These are phyloP conservation scores for Platyrinchus mystaceus DNA, from an alignment of 2,797 vertebrate genomes.

Conservation along the genomic window DNA sequence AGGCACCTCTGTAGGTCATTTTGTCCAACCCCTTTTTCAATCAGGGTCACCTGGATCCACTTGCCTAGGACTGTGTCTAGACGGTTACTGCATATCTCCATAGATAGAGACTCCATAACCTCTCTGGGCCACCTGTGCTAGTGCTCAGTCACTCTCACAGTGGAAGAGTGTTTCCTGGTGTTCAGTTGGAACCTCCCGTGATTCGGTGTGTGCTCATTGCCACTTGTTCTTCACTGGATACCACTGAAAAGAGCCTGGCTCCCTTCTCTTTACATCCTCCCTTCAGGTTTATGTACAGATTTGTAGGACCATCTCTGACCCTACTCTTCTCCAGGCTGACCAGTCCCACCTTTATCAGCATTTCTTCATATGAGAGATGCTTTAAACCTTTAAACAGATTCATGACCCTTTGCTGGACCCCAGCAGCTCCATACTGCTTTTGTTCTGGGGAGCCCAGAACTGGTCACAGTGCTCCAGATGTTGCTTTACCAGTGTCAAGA, in stretches of 20 bases:
- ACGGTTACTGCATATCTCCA: background rate
- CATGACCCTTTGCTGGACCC: background rate
- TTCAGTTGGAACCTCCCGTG: background rate
- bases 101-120: background rate
- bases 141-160: background rate
- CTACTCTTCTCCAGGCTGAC: background rate
- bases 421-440: background rate
- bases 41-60: rapidly evolving
- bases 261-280: rapidly evolving
- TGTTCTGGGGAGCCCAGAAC: background rate
- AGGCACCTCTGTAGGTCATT: background rate
- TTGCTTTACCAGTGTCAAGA: background rate
- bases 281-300: background rate
- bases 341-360: background rate
- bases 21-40: background rate
- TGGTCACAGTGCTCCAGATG: background rate
- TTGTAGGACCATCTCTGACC: background rate
- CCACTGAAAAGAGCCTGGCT: background rate
- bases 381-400: background rate
- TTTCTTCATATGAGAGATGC: background rate
- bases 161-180: background rate
- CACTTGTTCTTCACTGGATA: background rate
- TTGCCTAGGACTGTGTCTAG: background rate
- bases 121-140: background rate
- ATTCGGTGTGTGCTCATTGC: background rate